These are phyloP conservation scores for Dendrocincla tyrannina DNA, from an alignment of 2,797 vertebrate species.

Conservation along the genomic window DNA sequence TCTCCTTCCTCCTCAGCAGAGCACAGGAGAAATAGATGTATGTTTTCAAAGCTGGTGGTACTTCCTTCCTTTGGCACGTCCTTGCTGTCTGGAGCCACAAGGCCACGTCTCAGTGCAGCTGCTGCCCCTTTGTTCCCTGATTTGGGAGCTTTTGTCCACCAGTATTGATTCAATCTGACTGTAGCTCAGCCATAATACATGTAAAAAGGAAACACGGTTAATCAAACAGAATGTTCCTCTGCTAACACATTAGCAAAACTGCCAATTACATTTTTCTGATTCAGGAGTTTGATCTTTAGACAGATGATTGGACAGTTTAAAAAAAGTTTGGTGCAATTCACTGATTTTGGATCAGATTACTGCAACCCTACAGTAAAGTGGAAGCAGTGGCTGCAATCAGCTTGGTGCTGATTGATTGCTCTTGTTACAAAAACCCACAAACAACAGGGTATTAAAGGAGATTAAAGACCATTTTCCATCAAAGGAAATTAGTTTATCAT, in stretches of 20 bases:
- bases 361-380: background rate
- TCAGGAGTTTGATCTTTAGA: background rate
- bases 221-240: conserved; percentile 1
- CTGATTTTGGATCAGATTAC: background rate
- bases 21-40: background rate
- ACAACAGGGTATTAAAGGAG: background rate
- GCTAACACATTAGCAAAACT: background rate
- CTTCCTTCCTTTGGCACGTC: conserved; percentile 77
- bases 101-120: conserved; percentile 84
- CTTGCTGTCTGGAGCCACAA: conserved; percentile 86
- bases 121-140: conserved; percentile 81
- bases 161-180: conserved; percentile 88
- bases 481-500: conserved; percentile 4
- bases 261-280: background rate
- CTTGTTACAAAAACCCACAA: background rate
- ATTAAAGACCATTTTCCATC: conserved; percentile 16
- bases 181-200: conserved; percentile 85
- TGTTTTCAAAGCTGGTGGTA: conserved; percentile 26
- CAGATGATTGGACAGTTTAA: background rate
- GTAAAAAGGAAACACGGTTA: conserved; percentile 12
- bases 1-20: background rate
- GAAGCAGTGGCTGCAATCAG: background rate
- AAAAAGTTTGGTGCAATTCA: background rate
- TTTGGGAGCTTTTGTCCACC: conserved; percentile 77
- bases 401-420: background rate